A percentile compares a stretch with the other conserved stretches of the same genome.
These are phyloP conservation scores for Atta cephalotes DNA, from an alignment of 1,140 invertebrate species.

Conservation along the genomic window DNA sequence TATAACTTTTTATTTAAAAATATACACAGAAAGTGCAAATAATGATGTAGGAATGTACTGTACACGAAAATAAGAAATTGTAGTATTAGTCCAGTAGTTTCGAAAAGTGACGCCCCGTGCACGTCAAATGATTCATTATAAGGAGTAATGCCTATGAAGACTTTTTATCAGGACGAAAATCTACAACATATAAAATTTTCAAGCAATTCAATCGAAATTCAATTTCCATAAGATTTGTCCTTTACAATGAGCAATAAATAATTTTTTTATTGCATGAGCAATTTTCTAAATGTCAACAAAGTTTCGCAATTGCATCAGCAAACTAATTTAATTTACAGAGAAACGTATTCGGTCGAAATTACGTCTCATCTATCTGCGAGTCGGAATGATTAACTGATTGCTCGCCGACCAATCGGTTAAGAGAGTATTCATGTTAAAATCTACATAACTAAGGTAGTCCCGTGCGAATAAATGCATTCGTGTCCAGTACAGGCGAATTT, in stretches of 20 bases:
- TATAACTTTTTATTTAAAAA: too few relatives aligned
- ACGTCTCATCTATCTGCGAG: conserved; percentile 28
- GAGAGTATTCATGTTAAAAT: conserved; percentile 74
- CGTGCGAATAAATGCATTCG: conserved; percentile 54
- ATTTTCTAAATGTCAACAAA: not conserved
- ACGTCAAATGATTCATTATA: too few relatives aligned
- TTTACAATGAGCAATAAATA: not conserved
- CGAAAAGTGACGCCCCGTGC: too few relatives aligned
- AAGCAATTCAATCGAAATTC: too few relatives aligned
- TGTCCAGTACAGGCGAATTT: conserved; percentile 40
- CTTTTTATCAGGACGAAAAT: too few relatives aligned
- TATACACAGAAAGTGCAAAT: too few relatives aligned
- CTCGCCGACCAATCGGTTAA: conserved; percentile 71
- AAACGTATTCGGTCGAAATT: conserved; percentile 19
- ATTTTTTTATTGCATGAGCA: not conserved
- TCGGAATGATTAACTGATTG: conserved; percentile 34
- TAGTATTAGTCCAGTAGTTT: too few relatives aligned
- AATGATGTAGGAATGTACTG: too few relatives aligned
- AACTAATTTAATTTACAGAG: conserved; percentile 17
- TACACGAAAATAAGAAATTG: too few relatives aligned
- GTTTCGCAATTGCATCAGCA: not conserved
- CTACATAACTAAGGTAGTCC: conserved; percentile 73
- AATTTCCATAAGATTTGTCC: too few relatives aligned
- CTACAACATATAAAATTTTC: too few relatives aligned
- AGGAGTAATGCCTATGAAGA: too few relatives aligned